These are phyloP conservation scores for Emys orbicularis DNA, from an alignment of 2,797 vertebrate species.

Conservation along the genomic window DNA sequence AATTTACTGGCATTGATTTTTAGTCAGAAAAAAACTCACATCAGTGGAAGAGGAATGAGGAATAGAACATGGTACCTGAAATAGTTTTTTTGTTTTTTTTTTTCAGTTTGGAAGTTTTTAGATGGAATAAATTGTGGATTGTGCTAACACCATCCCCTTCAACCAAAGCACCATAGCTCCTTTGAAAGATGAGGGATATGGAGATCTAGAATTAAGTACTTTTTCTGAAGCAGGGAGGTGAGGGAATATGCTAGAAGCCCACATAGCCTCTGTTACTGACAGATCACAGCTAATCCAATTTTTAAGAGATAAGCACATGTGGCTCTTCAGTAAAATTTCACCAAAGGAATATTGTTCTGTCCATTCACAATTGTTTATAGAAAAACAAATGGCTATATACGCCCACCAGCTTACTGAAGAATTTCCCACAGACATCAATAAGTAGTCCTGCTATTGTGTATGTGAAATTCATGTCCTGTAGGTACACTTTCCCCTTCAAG, in stretches of 20 bases:
- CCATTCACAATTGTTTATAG: background rate
- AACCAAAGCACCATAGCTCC: background rate
- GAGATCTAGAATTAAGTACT: background rate
- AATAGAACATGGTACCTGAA: slow-evolving; percentile 21
- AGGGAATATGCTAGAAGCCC: background rate
- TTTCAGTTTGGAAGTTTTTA: slow-evolving; percentile 9
- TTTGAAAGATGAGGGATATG: background rate
- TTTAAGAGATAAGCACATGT: background rate
- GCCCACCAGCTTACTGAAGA: background rate
- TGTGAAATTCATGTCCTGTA: background rate
- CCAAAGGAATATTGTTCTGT: background rate
- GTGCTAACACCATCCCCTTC: background rate
- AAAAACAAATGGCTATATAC: background rate
- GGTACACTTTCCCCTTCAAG: background rate
- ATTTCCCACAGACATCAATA: background rate
- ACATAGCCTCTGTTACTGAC: background rate
- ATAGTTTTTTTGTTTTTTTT: background rate
- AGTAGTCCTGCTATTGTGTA: background rate
- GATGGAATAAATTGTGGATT: background rate
- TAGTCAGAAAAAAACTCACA: slow-evolving; percentile 35
- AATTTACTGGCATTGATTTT: slow-evolving; percentile 46
- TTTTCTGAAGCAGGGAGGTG: accelerated
- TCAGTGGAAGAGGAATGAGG: background rate
- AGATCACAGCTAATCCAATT: background rate
- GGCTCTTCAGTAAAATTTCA: background rate